Conservation (phyloP, 2,113 vertebrate species). For the Albula goreensis region DNA sequence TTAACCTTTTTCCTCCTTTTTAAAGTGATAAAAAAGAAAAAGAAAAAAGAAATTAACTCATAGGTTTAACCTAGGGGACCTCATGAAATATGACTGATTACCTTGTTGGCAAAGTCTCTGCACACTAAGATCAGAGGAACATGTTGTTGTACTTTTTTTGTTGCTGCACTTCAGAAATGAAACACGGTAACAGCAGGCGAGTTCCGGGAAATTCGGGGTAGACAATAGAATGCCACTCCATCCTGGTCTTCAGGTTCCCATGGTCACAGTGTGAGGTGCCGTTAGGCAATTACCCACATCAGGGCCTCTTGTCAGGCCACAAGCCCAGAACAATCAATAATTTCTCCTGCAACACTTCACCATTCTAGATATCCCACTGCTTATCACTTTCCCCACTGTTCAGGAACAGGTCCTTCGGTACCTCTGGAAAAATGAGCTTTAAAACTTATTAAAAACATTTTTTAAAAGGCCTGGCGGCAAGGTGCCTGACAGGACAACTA, state of each 20-base stretch:
- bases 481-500: neutral
- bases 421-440: neutral
- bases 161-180: neutral
- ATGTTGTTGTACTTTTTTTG: neutral
- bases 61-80: neutral
- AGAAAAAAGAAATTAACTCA: no score
- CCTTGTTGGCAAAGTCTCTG: neutral
- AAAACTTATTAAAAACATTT: neutral
- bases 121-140: neutral
- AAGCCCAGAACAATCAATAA: conserved; percentile 13
- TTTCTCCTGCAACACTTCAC: neutral
- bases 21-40: no score
- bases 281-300: neutral
- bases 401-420: neutral
- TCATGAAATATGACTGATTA: neutral
- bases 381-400: neutral
- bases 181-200: neutral
- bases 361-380: neutral
- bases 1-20: neutral
- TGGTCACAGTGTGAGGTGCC: neutral
- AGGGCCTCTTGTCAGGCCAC: neutral
- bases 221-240: neutral
- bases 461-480: neutral
- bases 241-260: neutral
- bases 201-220: neutral